A percentile compares a stretch with the other conserved stretches of the same genome.
phyloP scores from a whole-genome alignment of 2,888 invertebrate genomes.

The Chesias legatella region DNA sequence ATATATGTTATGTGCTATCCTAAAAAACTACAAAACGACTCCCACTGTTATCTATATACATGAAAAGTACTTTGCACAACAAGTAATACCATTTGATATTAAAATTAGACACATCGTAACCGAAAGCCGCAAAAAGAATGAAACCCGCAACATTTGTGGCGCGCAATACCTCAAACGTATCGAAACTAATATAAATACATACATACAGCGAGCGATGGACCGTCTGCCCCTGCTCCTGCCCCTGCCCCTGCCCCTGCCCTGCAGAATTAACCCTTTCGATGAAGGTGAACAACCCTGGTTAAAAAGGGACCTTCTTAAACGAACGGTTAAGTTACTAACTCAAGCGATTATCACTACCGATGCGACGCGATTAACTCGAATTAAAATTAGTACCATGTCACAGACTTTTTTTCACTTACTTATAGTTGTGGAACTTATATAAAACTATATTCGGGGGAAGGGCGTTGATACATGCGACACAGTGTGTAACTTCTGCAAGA shows the following conservation, averaged over 20 bases:
- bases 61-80: no score
- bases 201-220: constrained; percentile 58
- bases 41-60: no score
- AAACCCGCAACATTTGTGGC: constrained; percentile 57
- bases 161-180: constrained; percentile 58
- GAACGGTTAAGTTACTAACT: constrained; percentile 31
- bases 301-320: constrained; percentile 60
- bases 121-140: constrained; percentile 55
- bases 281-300: constrained; percentile 75
- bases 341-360: constrained; percentile 36
- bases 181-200: constrained; percentile 26
- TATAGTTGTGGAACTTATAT: no score
- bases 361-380: no score
- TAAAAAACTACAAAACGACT: no score
- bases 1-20: no score
- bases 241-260: no score
- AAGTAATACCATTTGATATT: constrained; percentile 25
- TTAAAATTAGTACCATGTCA: no score
- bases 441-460: no score
- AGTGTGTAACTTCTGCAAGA: no score
- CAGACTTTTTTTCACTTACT: no score
- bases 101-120: constrained; percentile 48
- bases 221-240: constrained; percentile 66
- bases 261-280: constrained; percentile 76
- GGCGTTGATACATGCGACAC: no score